These are phyloP conservation scores for Ameiurus melas DNA, from an alignment of 2,113 vertebrate species.

Conservation along the genomic window DNA sequence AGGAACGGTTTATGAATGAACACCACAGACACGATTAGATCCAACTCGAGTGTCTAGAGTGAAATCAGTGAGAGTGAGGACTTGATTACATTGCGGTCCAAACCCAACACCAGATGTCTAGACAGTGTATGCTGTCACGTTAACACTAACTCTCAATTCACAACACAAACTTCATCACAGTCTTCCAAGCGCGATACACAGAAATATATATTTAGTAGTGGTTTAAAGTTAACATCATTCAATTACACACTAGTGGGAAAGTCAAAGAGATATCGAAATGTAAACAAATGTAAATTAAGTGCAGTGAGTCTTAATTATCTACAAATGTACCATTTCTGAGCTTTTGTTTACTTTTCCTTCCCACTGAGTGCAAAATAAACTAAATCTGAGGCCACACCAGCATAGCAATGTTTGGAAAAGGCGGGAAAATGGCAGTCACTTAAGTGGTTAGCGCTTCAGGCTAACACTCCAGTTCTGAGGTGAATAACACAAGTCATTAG, in stretches of 20 bases:
- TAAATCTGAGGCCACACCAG: background rate
- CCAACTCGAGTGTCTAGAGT: background rate
- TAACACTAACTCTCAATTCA: background rate
- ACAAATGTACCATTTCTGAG: background rate
- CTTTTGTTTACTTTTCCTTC: constrained; percentile 9
- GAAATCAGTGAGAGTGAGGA: background rate
- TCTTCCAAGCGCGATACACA: background rate
- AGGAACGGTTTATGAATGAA: background rate
- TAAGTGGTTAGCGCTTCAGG: constrained; percentile 19
- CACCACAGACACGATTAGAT: background rate
- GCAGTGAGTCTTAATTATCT: background rate
- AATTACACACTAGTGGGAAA: background rate
- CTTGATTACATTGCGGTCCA: background rate
- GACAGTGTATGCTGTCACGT: background rate
- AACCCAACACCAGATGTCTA: background rate
- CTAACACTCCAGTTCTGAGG: background rate
- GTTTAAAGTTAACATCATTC: background rate
- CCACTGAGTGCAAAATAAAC: constrained; percentile 21
- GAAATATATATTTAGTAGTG: background rate
- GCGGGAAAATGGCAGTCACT: constrained; percentile 5
- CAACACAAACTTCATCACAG: background rate
- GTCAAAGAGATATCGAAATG: background rate
- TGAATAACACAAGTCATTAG: constrained; percentile 17
- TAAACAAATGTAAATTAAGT: background rate
- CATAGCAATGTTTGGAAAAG: background rate